Conservation (phyloP, 2,113 vertebrate species). For the Benitochromis conjunctus region DNA sequence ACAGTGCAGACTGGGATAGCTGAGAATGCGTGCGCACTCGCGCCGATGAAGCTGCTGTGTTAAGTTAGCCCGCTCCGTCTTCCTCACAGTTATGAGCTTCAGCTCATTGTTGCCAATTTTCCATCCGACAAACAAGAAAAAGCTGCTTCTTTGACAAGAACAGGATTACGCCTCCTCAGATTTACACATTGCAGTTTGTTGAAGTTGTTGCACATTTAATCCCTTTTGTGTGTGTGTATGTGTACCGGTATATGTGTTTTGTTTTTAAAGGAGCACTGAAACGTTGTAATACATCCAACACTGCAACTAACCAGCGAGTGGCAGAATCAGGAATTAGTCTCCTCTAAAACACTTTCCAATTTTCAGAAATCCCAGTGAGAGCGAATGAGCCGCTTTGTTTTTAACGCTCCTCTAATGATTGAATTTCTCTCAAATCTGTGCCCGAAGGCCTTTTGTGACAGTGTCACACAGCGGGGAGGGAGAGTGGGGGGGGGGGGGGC, state of each 20-base stretch:
- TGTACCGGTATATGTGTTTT: neutral
- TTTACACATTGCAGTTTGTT: neutral
- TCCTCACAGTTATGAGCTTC: neutral
- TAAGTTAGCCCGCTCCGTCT: neutral
- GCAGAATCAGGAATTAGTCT: neutral
- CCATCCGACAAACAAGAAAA: neutral
- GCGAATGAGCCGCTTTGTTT: neutral
- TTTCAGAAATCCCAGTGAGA: neutral
- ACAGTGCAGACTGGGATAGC: slow-evolving; percentile 59
- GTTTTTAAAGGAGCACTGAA: neutral
- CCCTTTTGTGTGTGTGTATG: neutral
- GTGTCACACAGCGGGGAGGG: neutral
- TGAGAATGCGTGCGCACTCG: slow-evolving; percentile 18
- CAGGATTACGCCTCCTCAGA: neutral
- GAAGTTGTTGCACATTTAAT: neutral
- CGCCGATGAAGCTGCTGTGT: neutral
- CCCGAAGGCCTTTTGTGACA: neutral
- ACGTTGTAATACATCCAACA: neutral
- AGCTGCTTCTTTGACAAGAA: neutral
- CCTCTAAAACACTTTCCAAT: neutral
- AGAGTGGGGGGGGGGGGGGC: neutral
- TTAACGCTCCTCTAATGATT: neutral
- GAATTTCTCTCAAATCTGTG: neutral
- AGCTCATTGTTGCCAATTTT: slow-evolving; percentile 9
- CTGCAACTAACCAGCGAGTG: neutral